Base-by-base conservation (phyloP, 2,888 invertebrate species). In the Cerastis leucographa region DNA sequence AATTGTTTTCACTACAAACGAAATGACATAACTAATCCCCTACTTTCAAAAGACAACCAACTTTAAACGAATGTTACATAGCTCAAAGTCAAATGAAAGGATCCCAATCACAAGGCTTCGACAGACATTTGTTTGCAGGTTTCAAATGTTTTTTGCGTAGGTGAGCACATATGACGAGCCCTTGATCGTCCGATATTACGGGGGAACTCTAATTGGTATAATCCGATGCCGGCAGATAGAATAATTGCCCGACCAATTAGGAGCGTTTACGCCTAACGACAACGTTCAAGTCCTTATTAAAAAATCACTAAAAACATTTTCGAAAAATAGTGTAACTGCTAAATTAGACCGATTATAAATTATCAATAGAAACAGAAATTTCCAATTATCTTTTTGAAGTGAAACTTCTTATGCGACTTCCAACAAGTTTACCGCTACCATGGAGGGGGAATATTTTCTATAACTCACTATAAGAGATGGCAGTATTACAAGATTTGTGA, bases 171-270 rank as follows among this genome's bases (percentile, higher is more conserved):
- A 59, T 25, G 22, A 54, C 51, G 61, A 61, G 66, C n/a, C 46
- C 29, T 65, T 76, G 59, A 79, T 74, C 46, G 59, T 64, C 29
- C 25, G 64, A 76, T 71, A 68, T 70, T 80, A 72, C 44, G 42
- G 44, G 67, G 49, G 5, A 74, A 35, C 69, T 71, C 65, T 84
- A 84, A 84, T 84, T 85, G 85, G 74, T 64, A 78, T 84, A 85
- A 84, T 84, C 83, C 54, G 71, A 81, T 78, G 62, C 51, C 49
- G 12, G n/a, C 35, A 64, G 69, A 67, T 74, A 66, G 40, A 40
- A 54, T 85, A 81, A 85, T 81, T 74, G 73, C 61, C 42, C 22
- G 35, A 46, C 66, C 85, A 81, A 85, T 83, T 82, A n/a, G n/a
- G n/a, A n/a, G n/a, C n/a, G n/a, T n/a, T n/a, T n/a, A n/a, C n/a